A percentile compares a stretch with the other conserved stretches of the same genome.
Conservation (phyloP, 2,888 invertebrate genomes). For the Melieria crassipennis region DNA sequence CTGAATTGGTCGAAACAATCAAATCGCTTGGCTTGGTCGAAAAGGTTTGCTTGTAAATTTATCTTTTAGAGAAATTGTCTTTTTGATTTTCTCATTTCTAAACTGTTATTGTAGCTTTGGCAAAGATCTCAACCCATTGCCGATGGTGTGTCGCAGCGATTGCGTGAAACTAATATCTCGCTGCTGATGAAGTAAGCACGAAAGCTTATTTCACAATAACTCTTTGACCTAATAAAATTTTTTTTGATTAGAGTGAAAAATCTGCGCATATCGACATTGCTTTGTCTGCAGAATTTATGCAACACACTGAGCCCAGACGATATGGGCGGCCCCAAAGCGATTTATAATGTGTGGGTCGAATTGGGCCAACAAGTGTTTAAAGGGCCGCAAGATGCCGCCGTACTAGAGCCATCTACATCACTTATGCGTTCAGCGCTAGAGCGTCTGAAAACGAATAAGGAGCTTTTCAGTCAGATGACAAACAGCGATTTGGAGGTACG, state of each 20-base stretch:
- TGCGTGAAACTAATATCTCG: constrained; percentile 67
- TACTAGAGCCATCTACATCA: constrained; percentile 77
- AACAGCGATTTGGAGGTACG: constrained; percentile 69
- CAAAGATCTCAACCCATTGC: constrained; percentile 64
- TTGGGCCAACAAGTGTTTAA: constrained; percentile 73
- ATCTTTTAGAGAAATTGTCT: too few species aligned
- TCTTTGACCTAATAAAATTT: not conserved
- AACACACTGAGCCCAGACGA: constrained; percentile 71
- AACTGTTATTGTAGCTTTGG: constrained; percentile 48
- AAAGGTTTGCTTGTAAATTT: constrained; percentile 65
- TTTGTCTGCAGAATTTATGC: constrained; percentile 78
- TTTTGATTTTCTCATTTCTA: not conserved
- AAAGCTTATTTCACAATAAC: constrained; percentile 3
- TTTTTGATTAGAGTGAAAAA: constrained; percentile 65
- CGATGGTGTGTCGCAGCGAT: constrained; percentile 69
- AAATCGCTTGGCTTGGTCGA: constrained; percentile 70
- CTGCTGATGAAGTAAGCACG: constrained; percentile 68
- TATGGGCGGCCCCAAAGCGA: constrained; percentile 72
- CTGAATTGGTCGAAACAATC: constrained; percentile 72
- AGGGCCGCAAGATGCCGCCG: constrained; percentile 62
- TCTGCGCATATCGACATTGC: constrained; percentile 73
- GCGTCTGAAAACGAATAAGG: constrained; percentile 69
- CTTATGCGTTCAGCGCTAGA: constrained; percentile 80
- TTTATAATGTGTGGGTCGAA: constrained; percentile 75
- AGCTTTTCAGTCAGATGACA: constrained; percentile 69